phyloP scores from a whole-genome alignment of 1,140 invertebrate species.

The Ceratosolen solmsi region DNA sequence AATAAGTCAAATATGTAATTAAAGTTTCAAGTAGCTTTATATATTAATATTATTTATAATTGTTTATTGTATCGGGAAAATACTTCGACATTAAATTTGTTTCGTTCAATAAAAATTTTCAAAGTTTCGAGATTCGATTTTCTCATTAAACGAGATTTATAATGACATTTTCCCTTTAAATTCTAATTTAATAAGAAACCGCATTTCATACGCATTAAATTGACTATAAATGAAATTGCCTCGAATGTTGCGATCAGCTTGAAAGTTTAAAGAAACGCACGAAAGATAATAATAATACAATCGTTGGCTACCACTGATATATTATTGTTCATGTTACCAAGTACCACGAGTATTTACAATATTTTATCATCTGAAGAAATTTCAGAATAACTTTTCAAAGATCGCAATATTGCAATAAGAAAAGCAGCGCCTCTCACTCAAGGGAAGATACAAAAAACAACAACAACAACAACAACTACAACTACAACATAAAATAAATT shows the following conservation, averaged over 20 bases:
- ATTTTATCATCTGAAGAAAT: background rate
- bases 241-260: background rate
- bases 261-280: slow-evolving; percentile 4
- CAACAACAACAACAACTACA: too few relatives aligned
- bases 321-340: too few relatives aligned
- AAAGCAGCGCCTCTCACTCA: background rate
- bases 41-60: too few relatives aligned
- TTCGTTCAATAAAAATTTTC: too few relatives aligned
- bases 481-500: too few relatives aligned
- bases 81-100: too few relatives aligned
- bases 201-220: background rate
- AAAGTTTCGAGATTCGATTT: too few relatives aligned
- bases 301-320: background rate
- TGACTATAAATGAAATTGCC: background rate
- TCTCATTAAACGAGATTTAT: too few relatives aligned
- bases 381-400: background rate
- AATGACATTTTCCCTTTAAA: background rate
- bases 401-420: background rate
- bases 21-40: too few relatives aligned
- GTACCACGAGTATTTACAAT: background rate
- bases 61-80: too few relatives aligned
- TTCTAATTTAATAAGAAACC: background rate
- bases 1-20: too few relatives aligned
- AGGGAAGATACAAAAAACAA: background rate
- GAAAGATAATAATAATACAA: slow-evolving; percentile 33